phyloP scores from a whole-genome alignment of 35 echinoderm and acorn worm species.

The Diadema setosum region DNA sequence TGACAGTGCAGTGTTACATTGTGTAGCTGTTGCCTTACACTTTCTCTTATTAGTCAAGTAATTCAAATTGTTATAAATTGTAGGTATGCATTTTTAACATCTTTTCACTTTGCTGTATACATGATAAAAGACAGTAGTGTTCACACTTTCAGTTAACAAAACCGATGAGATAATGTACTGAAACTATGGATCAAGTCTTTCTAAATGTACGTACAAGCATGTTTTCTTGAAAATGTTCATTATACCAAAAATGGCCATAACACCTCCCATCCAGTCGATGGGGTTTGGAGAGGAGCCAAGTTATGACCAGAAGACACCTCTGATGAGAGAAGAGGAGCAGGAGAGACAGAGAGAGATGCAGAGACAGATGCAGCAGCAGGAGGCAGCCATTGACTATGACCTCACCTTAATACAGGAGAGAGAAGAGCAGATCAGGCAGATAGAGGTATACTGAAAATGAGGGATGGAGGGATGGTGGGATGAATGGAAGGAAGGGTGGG shows the following conservation, averaged over 20 bases:
- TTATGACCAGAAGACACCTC: not conserved
- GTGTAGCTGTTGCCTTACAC: no score
- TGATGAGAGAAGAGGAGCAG: constrained; percentile 54
- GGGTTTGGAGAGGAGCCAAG: not conserved
- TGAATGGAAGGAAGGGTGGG: not conserved
- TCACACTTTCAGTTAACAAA: no score
- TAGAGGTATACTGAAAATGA: constrained; percentile 34
- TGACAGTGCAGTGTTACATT: no score
- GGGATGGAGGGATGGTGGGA: not conserved
- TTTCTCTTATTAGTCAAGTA: no score
- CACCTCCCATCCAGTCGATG: not conserved
- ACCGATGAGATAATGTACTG: no score
- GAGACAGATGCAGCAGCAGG: constrained; percentile 64
- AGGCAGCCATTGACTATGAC: constrained; percentile 68
- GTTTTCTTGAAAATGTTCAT: no score
- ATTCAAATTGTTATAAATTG: no score
- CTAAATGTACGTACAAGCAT: no score
- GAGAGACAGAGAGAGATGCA: constrained; percentile 38
- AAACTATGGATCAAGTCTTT: no score
- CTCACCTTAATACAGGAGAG: constrained; percentile 52
- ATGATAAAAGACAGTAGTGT: no score
- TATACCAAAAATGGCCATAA: not conserved
- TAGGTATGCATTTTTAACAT: no score
- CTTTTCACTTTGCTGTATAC: no score
- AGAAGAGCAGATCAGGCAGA: constrained; percentile 70